Base-by-base conservation (phyloP, 2,888 invertebrate species). In the Plemyria rubiginata region DNA sequence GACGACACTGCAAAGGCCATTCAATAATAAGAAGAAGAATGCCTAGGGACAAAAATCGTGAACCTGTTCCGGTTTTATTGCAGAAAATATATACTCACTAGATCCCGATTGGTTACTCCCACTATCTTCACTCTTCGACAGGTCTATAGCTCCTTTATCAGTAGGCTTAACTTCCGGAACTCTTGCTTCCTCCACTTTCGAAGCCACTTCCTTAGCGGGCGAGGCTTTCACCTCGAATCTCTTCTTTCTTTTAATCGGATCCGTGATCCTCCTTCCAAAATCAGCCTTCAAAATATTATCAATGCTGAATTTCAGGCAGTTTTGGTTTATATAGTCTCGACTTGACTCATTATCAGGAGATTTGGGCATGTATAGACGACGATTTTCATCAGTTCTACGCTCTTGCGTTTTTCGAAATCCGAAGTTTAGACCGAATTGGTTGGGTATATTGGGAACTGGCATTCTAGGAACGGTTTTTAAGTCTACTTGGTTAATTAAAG, bases 281-380 rank as follows among this genome's bases (percentile, higher is more conserved):
- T 97, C 97, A 0, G 97, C 97, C 77, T 96, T 95, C 28, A 97
- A 86, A 66, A 97, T 97, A 85, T 97, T 97, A 76, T 96, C 96
- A 81, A 98, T 97, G 78, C 97, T 97, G 89, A 97, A 97, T 73
- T 96, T 96, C 36, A 97, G 84, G 71, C 94, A 62, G 38, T 52
- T 91, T 66, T 94, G 94, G 66, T 94, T 94, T 0, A 92, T 90
- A 9, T 85, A 87, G 60, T 92, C 90, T 12, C 88, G 84, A 3
- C 80, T 85, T 0, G 88, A 86, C 12, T 90, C 90, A 41, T 89
- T 82, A 0, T 88, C 88, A 0, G 88, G 87, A 0, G 90, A 88
- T 66, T 90, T 90, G 0, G 88, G 88, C 1, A 80, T 77, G 11
- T 86, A 81, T 22, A 81, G 62, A 61, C 88, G 79, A 64, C 90